Evolutionary conservation across 2,888 invertebrate species (phyloP).

Genomic region (Leucozona laternaria): DNA sequence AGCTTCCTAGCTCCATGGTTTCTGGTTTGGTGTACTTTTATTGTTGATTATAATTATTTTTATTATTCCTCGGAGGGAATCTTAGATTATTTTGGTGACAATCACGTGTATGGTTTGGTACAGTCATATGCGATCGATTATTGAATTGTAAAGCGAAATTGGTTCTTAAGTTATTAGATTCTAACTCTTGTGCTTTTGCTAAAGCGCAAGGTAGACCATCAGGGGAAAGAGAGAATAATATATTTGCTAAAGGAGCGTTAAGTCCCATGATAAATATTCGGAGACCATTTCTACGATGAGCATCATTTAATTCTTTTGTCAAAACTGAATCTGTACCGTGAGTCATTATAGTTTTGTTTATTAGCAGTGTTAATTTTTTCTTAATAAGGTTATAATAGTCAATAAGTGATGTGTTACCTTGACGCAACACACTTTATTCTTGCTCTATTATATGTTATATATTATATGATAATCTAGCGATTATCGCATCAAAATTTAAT

Average conservation of each 20-base stretch:
- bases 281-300: neutral
- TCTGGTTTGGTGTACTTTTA: too few species aligned
- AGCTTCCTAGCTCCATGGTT: too few species aligned
- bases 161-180: too few species aligned
- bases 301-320: neutral
- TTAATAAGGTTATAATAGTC: neutral
- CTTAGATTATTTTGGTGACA: too few species aligned
- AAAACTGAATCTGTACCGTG: neutral
- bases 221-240: neutral
- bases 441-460: neutral
- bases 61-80: too few species aligned
- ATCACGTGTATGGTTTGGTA: too few species aligned
- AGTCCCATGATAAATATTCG: neutral
- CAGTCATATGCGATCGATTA: too few species aligned
- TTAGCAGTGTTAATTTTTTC: neutral
- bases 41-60: too few species aligned
- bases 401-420: neutral
- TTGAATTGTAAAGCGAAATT: neutral
- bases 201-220: neutral
- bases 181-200: constrained; percentile 1
- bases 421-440: neutral
- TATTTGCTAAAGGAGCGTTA: neutral
- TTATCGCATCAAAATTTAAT: neutral
- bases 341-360: constrained; percentile 9
- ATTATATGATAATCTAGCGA: neutral